A percentile compares a stretch with the other conserved stretches of the same genome.
These are phyloP conservation scores for Pangasianodon gigas DNA, from an alignment of 2,113 vertebrate genomes.

Conservation along the genomic window DNA sequence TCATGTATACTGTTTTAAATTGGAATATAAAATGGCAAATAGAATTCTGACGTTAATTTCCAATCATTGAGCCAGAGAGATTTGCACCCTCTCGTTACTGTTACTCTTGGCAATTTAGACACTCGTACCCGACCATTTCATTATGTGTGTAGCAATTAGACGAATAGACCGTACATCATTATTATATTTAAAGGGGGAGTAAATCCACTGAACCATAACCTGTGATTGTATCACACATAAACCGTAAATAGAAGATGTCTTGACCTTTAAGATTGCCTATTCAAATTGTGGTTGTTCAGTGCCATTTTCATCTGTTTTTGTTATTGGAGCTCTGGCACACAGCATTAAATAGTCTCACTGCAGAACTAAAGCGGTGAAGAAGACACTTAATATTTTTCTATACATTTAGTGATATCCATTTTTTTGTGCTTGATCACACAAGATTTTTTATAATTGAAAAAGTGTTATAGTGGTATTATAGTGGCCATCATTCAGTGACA, in stretches of 20 bases:
- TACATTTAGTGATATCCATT: neutral
- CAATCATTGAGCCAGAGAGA: slow-evolving; percentile 51
- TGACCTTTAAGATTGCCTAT: slow-evolving; percentile 57
- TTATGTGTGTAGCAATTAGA: slow-evolving; percentile 57
- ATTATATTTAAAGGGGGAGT: slow-evolving; percentile 58
- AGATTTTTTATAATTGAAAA: neutral
- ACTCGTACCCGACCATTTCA: slow-evolving; percentile 50
- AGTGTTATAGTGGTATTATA: neutral
- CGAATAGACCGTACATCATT: slow-evolving; percentile 55
- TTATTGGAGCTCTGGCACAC: slow-evolving; percentile 21
- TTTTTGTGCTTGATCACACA: neutral
- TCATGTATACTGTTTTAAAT: slow-evolving; percentile 31
- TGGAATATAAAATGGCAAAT: slow-evolving; percentile 42
- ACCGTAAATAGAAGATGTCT: slow-evolving; percentile 57
- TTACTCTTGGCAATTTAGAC: slow-evolving; percentile 44
- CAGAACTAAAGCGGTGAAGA: neutral
- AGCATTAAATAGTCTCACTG: slow-evolving; percentile 24
- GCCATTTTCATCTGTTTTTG: slow-evolving; percentile 46
- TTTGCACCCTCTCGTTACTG: slow-evolving; percentile 50
- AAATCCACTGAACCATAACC: slow-evolving; percentile 60
- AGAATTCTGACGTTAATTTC: slow-evolving; percentile 50
- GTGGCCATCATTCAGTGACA: neutral
- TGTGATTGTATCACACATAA: slow-evolving; percentile 59
- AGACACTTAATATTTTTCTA: neutral
- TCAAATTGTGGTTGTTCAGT: slow-evolving; percentile 41